Percentiles rank a stretch among this genome's conserved stretches.
These are phyloP conservation scores for Apamea sordens DNA, from an alignment of 2,888 invertebrate genomes.

Conservation along the genomic window DNA sequence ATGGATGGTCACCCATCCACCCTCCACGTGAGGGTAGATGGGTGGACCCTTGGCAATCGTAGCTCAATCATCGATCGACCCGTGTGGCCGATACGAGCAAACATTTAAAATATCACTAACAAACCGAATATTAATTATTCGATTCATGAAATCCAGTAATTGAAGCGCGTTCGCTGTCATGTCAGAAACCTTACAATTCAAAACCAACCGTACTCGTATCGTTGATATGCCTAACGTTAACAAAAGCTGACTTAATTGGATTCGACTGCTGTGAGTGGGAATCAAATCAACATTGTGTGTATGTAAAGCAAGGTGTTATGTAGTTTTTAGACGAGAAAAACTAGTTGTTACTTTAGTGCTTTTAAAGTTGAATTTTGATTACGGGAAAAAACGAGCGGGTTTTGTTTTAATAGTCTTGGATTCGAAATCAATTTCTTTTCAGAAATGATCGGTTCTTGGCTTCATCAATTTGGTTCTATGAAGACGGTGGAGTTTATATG, in stretches of 20 bases:
- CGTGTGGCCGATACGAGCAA: neutral
- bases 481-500: conserved; percentile 2
- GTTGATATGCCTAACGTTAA: conserved; percentile 72
- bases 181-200: conserved; percentile 74
- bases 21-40: neutral
- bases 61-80: neutral
- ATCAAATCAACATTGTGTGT: conserved; percentile 73
- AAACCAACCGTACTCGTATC: conserved; percentile 64
- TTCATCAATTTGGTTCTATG: conserved; percentile 14
- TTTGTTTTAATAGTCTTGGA: conserved; percentile 46
- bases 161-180: conserved; percentile 69
- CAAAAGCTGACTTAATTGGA: conserved; percentile 79
- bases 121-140: conserved; percentile 64
- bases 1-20: neutral
- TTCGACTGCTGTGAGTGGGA: conserved; percentile 72
- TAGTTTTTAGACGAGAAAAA: conserved; percentile 38
- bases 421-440: conserved; percentile 40
- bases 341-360: conserved; percentile 19
- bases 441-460: conserved; percentile 17
- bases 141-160: conserved; percentile 63
- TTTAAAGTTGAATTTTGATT: conserved; percentile 47
- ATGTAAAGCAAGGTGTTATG: conserved; percentile 63
- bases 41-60: too few species aligned
- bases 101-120: conserved; percentile 42
- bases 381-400: conserved; percentile 1